Base-by-base conservation (phyloP, 1,140 invertebrate genomes). In the Lithobius niger region DNA sequence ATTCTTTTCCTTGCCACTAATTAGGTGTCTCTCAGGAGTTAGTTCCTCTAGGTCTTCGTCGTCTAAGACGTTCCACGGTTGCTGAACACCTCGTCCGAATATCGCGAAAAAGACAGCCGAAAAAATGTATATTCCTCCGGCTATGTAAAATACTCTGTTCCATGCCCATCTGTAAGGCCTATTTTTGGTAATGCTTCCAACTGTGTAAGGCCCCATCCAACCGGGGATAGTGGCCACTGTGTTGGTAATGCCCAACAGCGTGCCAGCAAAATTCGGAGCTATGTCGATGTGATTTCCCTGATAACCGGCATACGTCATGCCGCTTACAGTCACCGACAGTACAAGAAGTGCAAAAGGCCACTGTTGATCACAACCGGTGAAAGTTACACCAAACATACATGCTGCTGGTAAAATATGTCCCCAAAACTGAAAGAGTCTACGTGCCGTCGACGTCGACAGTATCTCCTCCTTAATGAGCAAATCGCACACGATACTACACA, bases 291-390 rank as follows among this genome's bases (percentile, higher is more conserved):
- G 85, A 71, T 92, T 90, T 2, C 90, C 85, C 67, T 84, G 85
- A 66, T 85, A 91, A 45, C 86, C 88, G n/a, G 85, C 82, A 84
- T 86, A 90, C 4, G 88, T 84, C 66, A 92, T 89, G 1, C 86
- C 90, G 25, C 88, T 87, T 13, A 90, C 72, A 0, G 88, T 88
- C 6, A 92, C 86, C n/a, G 88, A 86, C 50, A 90, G 76, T 0
- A 84, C 87, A 4, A 95, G 74, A 66, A 79, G 90, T 1, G 79
- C 71, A 15, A 91, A 25, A 53, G 24, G 27, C 26, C 16, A 18
- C 0, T 3, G 31, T 15, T 21, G 24, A 27, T 28, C 16, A 6
- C 40, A 59, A 52, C 26, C 56, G 3, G n/a, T 24, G n/a, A 24
- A 36, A 10, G 22, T 58, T 18, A 62, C 50, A 15, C 51, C 61